These are phyloP conservation scores for Campopleginae sp. DNA, from an alignment of 2,888 invertebrate genomes.

Conservation along the genomic window DNA sequence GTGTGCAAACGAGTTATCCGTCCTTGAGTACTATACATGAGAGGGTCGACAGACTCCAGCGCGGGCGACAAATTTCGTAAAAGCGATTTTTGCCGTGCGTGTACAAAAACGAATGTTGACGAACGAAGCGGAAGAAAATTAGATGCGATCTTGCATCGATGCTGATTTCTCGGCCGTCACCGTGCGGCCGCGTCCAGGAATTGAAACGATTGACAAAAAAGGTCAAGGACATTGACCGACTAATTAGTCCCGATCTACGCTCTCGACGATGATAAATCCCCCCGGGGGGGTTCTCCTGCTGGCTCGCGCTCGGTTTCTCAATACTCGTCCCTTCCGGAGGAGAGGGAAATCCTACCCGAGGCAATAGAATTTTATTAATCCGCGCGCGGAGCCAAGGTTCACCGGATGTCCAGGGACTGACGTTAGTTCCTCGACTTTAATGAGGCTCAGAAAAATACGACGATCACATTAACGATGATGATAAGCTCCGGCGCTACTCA, in stretches of 20 bases:
- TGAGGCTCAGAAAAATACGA: slow-evolving; percentile 14
- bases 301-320: no score
- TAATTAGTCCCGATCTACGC: slow-evolving; percentile 54
- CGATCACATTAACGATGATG: slow-evolving; percentile 29
- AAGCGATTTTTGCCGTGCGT: neutral
- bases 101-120: neutral
- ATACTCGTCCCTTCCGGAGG: slow-evolving; percentile 48
- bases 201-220: slow-evolving; percentile 10
- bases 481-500: neutral
- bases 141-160: neutral
- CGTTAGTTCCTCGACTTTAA: slow-evolving; percentile 17
- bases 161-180: neutral
- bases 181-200: neutral
- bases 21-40: slow-evolving; percentile 10
- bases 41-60: neutral
- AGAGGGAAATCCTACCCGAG: neutral
- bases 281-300: slow-evolving; percentile 17
- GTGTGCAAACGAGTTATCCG: slow-evolving; percentile 22
- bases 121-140: neutral
- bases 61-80: neutral
- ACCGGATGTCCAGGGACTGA: slow-evolving; percentile 53
- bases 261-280: slow-evolving; percentile 14
- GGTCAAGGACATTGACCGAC: slow-evolving; percentile 62
- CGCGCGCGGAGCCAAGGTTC: slow-evolving; percentile 63
- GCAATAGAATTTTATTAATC: neutral